Evolutionary conservation across 2,888 invertebrate genomes (phyloP).

Genomic region (Ptilodon capucinus): DNA sequence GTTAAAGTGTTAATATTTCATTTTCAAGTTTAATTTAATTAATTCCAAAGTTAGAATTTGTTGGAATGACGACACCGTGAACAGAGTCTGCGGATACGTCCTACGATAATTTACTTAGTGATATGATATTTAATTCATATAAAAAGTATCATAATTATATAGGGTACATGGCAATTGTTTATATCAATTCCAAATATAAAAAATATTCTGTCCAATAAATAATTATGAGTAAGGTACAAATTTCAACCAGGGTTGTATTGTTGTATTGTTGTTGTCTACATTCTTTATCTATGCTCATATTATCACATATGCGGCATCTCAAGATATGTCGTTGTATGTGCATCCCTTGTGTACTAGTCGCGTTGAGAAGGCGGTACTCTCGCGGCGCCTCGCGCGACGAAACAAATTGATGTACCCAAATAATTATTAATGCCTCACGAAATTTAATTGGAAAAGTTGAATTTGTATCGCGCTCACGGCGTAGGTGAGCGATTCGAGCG

Average conservation of each 20-base stretch:
- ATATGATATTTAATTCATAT: no score
- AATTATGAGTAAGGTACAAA: no score
- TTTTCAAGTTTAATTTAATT: constrained; percentile 83
- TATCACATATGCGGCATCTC: constrained; percentile 25
- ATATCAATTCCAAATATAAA: no score
- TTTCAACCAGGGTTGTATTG: no score
- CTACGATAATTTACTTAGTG: not conserved
- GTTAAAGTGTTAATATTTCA: constrained; percentile 83
- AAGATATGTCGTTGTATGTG: constrained; percentile 32
- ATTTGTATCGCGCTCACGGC: constrained; percentile 82
- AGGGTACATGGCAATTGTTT: no score
- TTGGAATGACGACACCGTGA: constrained; percentile 41
- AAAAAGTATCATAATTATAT: no score
- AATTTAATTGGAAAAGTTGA: constrained; percentile 84
- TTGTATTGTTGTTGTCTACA: no score
- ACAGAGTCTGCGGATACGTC: constrained; percentile 45
- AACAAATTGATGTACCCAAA: constrained; percentile 84
- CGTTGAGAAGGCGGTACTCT: constrained; percentile 55
- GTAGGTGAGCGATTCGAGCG: constrained; percentile 80
- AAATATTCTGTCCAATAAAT: no score
- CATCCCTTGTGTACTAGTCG: constrained; percentile 31
- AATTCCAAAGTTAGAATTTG: constrained; percentile 74
- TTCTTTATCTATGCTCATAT: no score
- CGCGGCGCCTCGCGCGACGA: constrained; percentile 66
- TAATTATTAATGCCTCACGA: constrained; percentile 84